Conservation (phyloP, 2,797 vertebrate genomes). For the Lycodopsis pacificus region DNA sequence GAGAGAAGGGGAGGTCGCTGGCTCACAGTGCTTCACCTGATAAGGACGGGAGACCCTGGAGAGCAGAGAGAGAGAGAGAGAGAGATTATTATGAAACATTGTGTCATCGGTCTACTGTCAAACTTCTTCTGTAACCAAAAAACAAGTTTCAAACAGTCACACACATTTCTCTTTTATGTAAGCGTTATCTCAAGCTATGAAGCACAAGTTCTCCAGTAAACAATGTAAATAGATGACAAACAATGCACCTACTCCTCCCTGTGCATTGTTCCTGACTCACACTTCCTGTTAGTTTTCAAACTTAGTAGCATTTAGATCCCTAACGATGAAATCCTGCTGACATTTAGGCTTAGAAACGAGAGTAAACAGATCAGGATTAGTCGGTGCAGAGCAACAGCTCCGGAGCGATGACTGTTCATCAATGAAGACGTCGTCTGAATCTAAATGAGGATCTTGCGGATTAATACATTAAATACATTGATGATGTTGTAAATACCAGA, state of each 20-base stretch:
- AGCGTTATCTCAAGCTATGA: not conserved
- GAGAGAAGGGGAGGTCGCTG: constrained; percentile 17
- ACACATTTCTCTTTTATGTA: not conserved
- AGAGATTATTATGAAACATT: not conserved
- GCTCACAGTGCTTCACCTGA: constrained; percentile 71
- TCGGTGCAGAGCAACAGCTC: not conserved
- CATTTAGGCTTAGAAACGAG: constrained; percentile 9
- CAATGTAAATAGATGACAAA: constrained; percentile 22
- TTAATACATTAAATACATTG: constrained; percentile 1
- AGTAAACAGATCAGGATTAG: constrained; percentile 8
- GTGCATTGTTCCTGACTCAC: constrained; percentile 13
- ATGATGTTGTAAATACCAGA: not conserved
- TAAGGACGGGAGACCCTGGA: constrained; percentile 72
- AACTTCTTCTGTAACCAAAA: not conserved
- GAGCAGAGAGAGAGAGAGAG: constrained; percentile 43
- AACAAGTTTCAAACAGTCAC: not conserved
- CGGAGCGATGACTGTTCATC: not conserved
- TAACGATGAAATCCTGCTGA: constrained; percentile 12
- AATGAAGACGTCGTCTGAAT: not conserved
- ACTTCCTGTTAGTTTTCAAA: constrained; percentile 19
- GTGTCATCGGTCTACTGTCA: not conserved
- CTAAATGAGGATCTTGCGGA: constrained; percentile 1
- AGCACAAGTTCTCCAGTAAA: constrained; percentile 14
- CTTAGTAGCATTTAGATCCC: not conserved
- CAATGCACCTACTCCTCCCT: constrained; percentile 22